phyloP scores from a whole-genome alignment of 35 echinoderm and acorn worm species.

The Holothuria glaberrima region DNA sequence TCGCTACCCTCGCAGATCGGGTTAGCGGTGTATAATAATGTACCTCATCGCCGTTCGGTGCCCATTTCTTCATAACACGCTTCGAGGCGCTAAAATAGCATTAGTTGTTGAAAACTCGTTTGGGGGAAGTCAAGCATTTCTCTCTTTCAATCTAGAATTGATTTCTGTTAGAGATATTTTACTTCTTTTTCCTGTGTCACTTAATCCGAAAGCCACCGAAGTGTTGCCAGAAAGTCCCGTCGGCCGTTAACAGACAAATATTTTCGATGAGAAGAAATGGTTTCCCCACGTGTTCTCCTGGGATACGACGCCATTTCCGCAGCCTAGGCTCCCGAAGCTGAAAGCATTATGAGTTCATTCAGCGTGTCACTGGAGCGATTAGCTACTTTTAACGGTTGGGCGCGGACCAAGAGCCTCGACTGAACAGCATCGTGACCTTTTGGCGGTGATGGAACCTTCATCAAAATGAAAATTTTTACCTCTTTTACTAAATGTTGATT shows the following conservation, averaged over 20 bases:
- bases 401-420: neutral
- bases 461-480: neutral
- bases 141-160: conserved; percentile 35
- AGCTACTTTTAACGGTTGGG: conserved; percentile 39
- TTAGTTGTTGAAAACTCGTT: conserved; percentile 12
- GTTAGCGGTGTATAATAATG: too few relatives aligned
- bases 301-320: conserved; percentile 10
- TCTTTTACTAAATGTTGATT: too few relatives aligned
- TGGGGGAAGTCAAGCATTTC: conserved; percentile 12
- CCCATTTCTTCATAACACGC: conserved; percentile 2
- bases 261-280: conserved; percentile 21
- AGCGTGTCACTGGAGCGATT: conserved; percentile 23
- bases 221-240: conserved; percentile 33
- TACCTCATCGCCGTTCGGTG: too few relatives aligned
- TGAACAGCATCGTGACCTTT: conserved; percentile 23
- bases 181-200: conserved; percentile 16
- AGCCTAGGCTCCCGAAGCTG: neutral
- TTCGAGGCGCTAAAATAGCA: conserved; percentile 28
- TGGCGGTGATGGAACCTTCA: neutral
- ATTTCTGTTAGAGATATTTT: conserved; percentile 22
- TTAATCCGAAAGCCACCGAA: conserved; percentile 33
- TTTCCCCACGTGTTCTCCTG: conserved; percentile 35
- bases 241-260: conserved; percentile 39
- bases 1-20: too few relatives aligned
- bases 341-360: neutral